phyloP scores from a whole-genome alignment of 2,113 vertebrate genomes.

The Aphyosemion australe region DNA sequence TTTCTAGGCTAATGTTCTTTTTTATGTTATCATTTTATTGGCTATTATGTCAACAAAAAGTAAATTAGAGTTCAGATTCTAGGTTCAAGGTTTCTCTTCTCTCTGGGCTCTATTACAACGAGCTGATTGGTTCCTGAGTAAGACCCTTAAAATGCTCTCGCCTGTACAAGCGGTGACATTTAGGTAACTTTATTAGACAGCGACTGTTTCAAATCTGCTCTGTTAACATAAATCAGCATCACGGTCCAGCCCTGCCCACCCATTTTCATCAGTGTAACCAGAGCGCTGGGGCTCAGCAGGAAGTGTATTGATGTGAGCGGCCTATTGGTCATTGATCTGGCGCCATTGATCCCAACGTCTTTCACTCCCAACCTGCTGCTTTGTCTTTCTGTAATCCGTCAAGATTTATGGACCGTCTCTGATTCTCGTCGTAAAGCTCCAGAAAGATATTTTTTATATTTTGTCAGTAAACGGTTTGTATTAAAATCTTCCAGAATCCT shows the following conservation, averaged over 20 bases:
- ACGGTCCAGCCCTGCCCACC: constrained; percentile 62
- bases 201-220: constrained; percentile 66
- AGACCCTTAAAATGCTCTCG: too few relatives aligned
- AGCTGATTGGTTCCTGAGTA: too few relatives aligned
- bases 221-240: constrained; percentile 72
- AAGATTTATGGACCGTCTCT: constrained; percentile 13
- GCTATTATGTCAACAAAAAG: too few relatives aligned
- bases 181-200: constrained; percentile 55
- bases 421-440: too few relatives aligned
- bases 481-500: too few relatives aligned
- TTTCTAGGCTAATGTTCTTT: too few relatives aligned
- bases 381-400: constrained; percentile 41
- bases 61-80: too few relatives aligned
- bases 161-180: constrained; percentile 44
- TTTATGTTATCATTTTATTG: too few relatives aligned
- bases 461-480: too few relatives aligned
- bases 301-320: constrained; percentile 69
- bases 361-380: constrained; percentile 20
- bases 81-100: too few relatives aligned
- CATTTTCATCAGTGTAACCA: constrained; percentile 62
- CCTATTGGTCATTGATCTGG: constrained; percentile 77
- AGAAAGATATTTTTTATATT: too few relatives aligned
- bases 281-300: constrained; percentile 69
- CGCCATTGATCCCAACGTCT: constrained; percentile 63
- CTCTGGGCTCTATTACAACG: too few relatives aligned